These are phyloP conservation scores for Laticauda colubrina DNA, from an alignment of 2,113 vertebrate species.

Conservation along the genomic window DNA sequence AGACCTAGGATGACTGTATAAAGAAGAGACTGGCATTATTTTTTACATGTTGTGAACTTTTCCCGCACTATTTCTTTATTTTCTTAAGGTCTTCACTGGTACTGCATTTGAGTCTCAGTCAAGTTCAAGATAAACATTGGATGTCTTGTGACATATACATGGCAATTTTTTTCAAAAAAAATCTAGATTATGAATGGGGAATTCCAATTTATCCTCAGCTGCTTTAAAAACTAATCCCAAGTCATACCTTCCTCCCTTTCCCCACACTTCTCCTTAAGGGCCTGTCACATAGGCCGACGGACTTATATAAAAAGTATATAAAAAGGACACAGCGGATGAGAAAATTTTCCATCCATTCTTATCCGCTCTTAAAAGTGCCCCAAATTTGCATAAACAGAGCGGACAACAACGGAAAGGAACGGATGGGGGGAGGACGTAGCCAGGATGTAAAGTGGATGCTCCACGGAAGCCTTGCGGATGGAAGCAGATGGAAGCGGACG, in stretches of 20 bases:
- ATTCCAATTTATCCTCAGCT: background rate
- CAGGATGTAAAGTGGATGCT: no score
- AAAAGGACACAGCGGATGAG: no score
- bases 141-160: background rate
- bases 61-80: background rate
- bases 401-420: no score
- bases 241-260: background rate
- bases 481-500: no score
- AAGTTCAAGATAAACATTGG: background rate
- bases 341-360: no score
- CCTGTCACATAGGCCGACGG: no score
- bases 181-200: background rate
- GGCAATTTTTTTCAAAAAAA: background rate
- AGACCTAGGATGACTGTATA: background rate
- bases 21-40: no score
- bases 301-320: no score
- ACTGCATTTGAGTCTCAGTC: background rate
- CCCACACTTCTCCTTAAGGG: background rate
- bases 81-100: background rate
- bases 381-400: no score
- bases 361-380: no score
- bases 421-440: no score
- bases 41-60: background rate
- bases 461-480: no score
- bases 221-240: background rate